Base-by-base conservation (phyloP, 2,113 vertebrate genomes). In the Neogale vison region DNA sequence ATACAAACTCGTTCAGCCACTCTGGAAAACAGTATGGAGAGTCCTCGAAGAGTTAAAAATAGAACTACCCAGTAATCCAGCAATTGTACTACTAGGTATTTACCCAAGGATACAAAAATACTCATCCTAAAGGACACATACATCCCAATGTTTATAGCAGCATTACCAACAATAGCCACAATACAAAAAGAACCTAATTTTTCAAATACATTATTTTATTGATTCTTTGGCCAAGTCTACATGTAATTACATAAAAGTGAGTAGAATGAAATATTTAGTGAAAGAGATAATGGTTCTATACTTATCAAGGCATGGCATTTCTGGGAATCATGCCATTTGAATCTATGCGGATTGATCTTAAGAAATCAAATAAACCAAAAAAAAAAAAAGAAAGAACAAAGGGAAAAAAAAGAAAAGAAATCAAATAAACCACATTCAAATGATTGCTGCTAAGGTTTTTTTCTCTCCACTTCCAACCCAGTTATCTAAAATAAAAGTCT, bases 401-500 rank as follows among this genome's bases (percentile, higher is more conserved):
- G 42, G 42, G 39, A 13, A 50, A 12, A 3, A 50, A 12, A 50
- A 50, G 2, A 50, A 47, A 85, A 88, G 18, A 63, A 95, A 86
- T 65, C 24, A 88, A 96, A 85, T 83, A 83, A 7, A 79, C 10
- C n/a, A 86, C 65, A 81, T 84, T 90, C 83, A 93, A 95, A 67
- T 87, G 42, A 84, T 76, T 81, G 55, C 45, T 88, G 10, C 50
- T 72, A 87, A 95, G 21, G 3, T 59, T 31, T 67, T 80, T 47
- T 87, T 93, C 90, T 93, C n/a, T 85, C 20, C 94, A 76, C 26
- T 88, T 97, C 39, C 29, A 88, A 84, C 31, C 24, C 24, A 52
- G 65, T 55, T 95, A 74, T 86, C 69, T 92, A 89, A 97, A 95
- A 71, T 47, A 71, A 95, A 90, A 89, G 72, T 57, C 3, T 86